Conservation (phyloP, 2,888 invertebrate species). For the Chouioia cunea region DNA sequence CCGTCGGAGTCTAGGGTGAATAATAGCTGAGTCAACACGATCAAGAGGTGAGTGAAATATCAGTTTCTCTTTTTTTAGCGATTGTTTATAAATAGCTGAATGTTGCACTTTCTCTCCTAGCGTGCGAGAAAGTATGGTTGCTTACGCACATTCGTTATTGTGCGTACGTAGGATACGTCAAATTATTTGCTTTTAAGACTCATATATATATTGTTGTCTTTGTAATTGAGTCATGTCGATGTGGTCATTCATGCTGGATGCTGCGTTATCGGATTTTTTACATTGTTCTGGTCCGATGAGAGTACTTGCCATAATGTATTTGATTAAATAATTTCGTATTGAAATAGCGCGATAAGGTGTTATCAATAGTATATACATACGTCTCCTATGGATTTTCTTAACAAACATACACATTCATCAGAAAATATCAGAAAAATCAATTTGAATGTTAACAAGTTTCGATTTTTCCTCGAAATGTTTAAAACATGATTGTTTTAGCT, state of each 20-base stretch:
- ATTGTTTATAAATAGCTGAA: slow-evolving; percentile 17
- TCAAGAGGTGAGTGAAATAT: slow-evolving; percentile 38
- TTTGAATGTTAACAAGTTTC: neutral
- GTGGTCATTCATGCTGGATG: slow-evolving; percentile 15
- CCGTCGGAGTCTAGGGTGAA: slow-evolving; percentile 34
- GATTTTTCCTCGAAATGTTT: neutral
- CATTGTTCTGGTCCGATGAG: slow-evolving; percentile 15
- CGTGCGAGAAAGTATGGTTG: neutral
- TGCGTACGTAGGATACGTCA: slow-evolving; percentile 3
- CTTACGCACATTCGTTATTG: slow-evolving; percentile 12
- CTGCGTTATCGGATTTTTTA: slow-evolving; percentile 12
- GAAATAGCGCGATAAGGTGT: slow-evolving; percentile 28
- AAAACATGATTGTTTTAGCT: too few species aligned
- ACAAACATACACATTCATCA: slow-evolving; percentile 29
- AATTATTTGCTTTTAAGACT: slow-evolving; percentile 15
- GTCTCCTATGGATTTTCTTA: slow-evolving; percentile 22
- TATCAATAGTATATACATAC: slow-evolving; percentile 18
- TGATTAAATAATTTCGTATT: slow-evolving; percentile 13
- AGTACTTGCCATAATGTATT: slow-evolving; percentile 1
- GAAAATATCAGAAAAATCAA: slow-evolving; percentile 8
- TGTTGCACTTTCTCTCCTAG: slow-evolving; percentile 12
- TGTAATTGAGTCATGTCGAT: slow-evolving; percentile 4
- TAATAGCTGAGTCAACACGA: neutral
- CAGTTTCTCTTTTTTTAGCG: too few species aligned
- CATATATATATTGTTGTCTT: slow-evolving; percentile 2